Base-by-base conservation (phyloP, 2,797 vertebrate genomes). In the Hypotaenidia okinawae region DNA sequence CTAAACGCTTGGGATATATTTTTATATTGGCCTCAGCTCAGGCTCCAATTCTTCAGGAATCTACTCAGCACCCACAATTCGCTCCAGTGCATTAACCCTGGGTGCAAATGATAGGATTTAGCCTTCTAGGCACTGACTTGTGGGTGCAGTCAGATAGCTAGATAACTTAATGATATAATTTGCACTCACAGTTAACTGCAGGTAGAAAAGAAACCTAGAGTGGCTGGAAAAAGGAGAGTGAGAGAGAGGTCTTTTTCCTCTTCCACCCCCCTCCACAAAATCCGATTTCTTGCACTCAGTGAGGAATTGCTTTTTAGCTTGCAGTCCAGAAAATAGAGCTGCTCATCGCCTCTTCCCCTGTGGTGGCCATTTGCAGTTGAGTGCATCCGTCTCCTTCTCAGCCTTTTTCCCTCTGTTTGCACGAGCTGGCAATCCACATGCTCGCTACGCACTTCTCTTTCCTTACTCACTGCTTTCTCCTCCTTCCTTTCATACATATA, bases 81-180 rank as follows among this genome's bases (percentile, higher is more conserved):
- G 11, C 78, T 90, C 58, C 69, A 91, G 84, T 94, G 76, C 84
- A 95, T 90, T 95, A 93, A 93, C 92, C 90, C 87, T 61, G 57
- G 82, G 86, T 92, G 82, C 73, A 94, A 88, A 94, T 79, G 61
- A 76, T 59, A 87, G 77, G 74, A 93, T 95, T 92, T 74, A 94
- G 63, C 93, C 67, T 96, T 93, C 80, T 73, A 89, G 81, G 59
- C 75, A 55, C 72, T 91, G 87, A 88, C 89, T 94, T 39, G 77
- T 84, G 94, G 77, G 70, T 80, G 84, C 94, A 93, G 75, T 89
- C 88, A 85, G 90, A 84, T 89, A 93, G 95, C 83, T 92, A 64
- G 93, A 93, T 96, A 96, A 94, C 93, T 93, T 96, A 94, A 97
- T 96, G 91, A 59, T 94, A 94, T 91, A 84, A 92, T 96, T 94